phyloP scores from a whole-genome alignment of 2,888 invertebrate genomes.

The Agriopis aurantiaria region DNA sequence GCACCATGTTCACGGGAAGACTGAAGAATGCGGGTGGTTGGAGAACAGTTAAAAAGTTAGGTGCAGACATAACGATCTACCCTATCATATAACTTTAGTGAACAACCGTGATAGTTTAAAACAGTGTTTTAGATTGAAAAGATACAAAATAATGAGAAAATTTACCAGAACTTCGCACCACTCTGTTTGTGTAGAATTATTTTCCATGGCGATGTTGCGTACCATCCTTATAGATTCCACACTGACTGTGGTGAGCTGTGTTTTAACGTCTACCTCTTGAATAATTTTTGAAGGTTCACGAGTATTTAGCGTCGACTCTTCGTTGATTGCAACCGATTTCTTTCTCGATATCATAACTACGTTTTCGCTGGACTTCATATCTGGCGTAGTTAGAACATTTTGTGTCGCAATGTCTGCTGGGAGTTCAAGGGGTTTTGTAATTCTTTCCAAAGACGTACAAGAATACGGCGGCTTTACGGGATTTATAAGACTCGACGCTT shows the following conservation, averaged over 20 bases:
- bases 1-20: no score
- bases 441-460: slow-evolving; percentile 32
- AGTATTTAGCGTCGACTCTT: slow-evolving; percentile 5
- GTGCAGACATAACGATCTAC: no score
- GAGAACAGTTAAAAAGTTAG: no score
- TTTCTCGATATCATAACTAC: slow-evolving; percentile 19
- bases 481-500: slow-evolving; percentile 23
- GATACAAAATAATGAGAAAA: slow-evolving; percentile 26
- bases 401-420: slow-evolving; percentile 13
- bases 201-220: slow-evolving; percentile 28
- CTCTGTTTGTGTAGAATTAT: slow-evolving; percentile 65
- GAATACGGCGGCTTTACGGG: slow-evolving; percentile 38
- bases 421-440: slow-evolving; percentile 8
- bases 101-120: no score
- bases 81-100: no score
- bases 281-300: slow-evolving; percentile 10
- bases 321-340: slow-evolving; percentile 41
- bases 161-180: slow-evolving; percentile 69
- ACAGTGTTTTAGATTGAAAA: neutral
- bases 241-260: slow-evolving; percentile 14
- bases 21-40: no score
- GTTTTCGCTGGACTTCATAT: slow-evolving; percentile 11
- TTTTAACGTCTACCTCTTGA: slow-evolving; percentile 19
- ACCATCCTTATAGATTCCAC: slow-evolving; percentile 26
- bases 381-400: slow-evolving; percentile 7